Conservation (phyloP, 1,140 invertebrate genomes). For the Danaus melanippus region DNA sequence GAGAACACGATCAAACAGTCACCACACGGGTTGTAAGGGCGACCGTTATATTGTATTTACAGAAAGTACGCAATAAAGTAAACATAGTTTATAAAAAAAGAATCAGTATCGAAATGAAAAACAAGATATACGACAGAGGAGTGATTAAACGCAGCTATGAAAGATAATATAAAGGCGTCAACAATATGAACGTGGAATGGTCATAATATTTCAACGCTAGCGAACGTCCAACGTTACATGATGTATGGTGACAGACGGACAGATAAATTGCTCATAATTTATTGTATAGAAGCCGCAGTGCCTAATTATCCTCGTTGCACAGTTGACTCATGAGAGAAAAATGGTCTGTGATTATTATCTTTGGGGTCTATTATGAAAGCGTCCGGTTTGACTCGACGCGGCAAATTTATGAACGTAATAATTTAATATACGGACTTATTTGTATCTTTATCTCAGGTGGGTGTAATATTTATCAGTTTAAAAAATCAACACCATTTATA, state of each 20-base stretch:
- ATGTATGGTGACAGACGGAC: conserved; percentile 64
- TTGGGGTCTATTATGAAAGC: conserved; percentile 8
- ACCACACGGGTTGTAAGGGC: no score
- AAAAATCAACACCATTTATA: background rate
- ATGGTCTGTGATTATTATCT: conserved; percentile 36
- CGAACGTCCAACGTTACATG: conserved; percentile 42
- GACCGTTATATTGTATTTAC: no score
- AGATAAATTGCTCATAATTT: conserved; percentile 69
- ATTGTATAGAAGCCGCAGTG: conserved; percentile 49
- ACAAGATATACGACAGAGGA: no score
- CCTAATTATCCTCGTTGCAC: conserved; percentile 54
- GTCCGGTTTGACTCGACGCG: conserved; percentile 15
- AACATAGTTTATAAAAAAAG: no score
- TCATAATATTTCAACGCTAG: conserved; percentile 60
- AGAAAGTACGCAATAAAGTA: no score
- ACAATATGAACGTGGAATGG: conserved; percentile 34
- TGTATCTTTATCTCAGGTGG: no score
- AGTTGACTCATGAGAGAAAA: conserved; percentile 48
- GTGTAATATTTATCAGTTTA: background rate
- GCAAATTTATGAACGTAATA: conserved; percentile 7
- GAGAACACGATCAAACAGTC: no score
- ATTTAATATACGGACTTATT: no score
- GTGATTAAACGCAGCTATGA: background rate
- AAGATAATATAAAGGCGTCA: conserved; percentile 31
- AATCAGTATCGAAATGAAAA: no score